Percentiles rank a stretch among this genome's conserved stretches.
Conservation (phyloP, 2,797 vertebrate species). For the Yasuhikotakia modesta region DNA sequence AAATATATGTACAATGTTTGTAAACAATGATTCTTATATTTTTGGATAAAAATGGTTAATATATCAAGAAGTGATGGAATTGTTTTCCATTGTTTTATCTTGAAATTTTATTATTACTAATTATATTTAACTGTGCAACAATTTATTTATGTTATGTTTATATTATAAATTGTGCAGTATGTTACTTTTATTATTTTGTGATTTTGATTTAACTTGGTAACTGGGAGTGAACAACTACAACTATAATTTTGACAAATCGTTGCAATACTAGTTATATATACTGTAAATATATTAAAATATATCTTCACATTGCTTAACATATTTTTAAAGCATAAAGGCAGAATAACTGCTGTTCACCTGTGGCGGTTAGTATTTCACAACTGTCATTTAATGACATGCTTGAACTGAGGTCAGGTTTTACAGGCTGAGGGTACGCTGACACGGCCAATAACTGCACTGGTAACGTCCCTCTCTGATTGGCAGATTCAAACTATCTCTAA, state of each 20-base stretch:
- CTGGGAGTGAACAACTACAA: too few relatives aligned
- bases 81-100: too few relatives aligned
- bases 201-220: too few relatives aligned
- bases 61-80: too few relatives aligned
- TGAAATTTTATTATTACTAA: too few relatives aligned
- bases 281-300: not conserved
- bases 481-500: slow-evolving; percentile 9
- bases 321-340: not conserved
- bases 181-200: too few relatives aligned
- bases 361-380: not conserved
- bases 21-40: too few relatives aligned
- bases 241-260: too few relatives aligned
- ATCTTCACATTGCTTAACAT: not conserved
- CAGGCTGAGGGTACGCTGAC: slow-evolving; percentile 1
- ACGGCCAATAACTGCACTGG: not conserved
- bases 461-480: not conserved
- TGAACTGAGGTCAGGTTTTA: slow-evolving; percentile 6
- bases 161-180: not conserved
- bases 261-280: not conserved
- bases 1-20: too few relatives aligned
- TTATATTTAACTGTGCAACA: too few relatives aligned
- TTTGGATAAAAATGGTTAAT: too few relatives aligned
- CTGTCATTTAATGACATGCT: slow-evolving; percentile 17
- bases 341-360: not conserved
- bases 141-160: not conserved